Evolutionary conservation across 2,797 vertebrate species (phyloP), one percentile per base, ranked within the genome.

Genomic region (Glyptemys insculpta): DNA sequence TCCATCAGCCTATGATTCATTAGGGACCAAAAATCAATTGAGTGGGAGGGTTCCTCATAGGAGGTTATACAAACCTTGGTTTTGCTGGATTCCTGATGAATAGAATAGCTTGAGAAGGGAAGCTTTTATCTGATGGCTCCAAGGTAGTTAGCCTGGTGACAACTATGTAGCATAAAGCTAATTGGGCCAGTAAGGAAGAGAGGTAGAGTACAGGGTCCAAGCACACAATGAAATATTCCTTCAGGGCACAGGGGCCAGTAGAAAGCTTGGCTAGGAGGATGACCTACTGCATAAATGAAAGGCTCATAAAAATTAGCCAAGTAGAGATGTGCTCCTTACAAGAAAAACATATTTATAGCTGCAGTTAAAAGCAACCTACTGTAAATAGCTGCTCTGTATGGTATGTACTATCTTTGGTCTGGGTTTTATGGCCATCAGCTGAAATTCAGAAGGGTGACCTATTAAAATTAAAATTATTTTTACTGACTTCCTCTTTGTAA

Each of bases 21-120:
- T 98, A 98, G 98, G 98, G 98, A 98, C 97, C 97, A 98, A 97
- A 98, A 98, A 98, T 98, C 98, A 98, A 98, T 98, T 98, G 98
- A 98, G 97, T 98, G 97, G 98, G 98, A 98, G 98, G 97, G 97
- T 96, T 93, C 97, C 87, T 95, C 96, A 79, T 97, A 96, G 98
- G 96, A 98, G 97, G 97, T 97, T 98, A 97, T 91, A 98, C 97
- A 98, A 97, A 98, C 98, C 95, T 97, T 97, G 96, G 92, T 98
- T 97, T 97, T 92, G 94, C 98, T 97, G 93, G 94, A 96, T 98
- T 98, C 95, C 95, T 98, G 98, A 98, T 98, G 98, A 98, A 98
- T 98, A 98, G 98, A 97, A 91, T 78, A 97, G 98, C 49, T 95
- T 94, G 96, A 94, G 97, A 97, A 96, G 96, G 96, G 96, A 94